phyloP scores from a whole-genome alignment of 53 echinoderm and acorn worm species.

The Antedon mediterranea region DNA sequence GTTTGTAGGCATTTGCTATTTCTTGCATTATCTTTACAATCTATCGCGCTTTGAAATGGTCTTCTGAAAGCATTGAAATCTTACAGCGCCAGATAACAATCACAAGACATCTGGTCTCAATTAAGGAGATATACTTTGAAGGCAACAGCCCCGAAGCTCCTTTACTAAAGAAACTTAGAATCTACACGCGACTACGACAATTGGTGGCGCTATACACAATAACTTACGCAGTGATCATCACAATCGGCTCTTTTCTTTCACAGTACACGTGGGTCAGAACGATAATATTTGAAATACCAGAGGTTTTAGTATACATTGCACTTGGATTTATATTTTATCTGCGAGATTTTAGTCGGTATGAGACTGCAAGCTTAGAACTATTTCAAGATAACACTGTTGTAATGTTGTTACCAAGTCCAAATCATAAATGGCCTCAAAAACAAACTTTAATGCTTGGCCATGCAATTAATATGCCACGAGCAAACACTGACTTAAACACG shows the following conservation, averaged over 20 bases:
- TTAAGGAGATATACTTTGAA: conserved; percentile 67
- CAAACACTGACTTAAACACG: background rate
- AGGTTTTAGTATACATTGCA: conserved; percentile 53
- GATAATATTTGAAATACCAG: conserved; percentile 69
- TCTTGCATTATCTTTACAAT: conserved; percentile 91
- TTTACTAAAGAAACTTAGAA: conserved; percentile 62
- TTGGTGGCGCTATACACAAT: conserved; percentile 75
- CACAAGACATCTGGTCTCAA: conserved; percentile 35
- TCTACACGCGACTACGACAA: conserved; percentile 64
- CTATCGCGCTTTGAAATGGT: conserved; percentile 91
- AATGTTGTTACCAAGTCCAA: conserved; percentile 65
- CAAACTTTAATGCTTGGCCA: conserved; percentile 62
- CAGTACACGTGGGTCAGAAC: conserved; percentile 72
- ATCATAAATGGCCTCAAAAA: conserved; percentile 39
- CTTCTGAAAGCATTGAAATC: conserved; percentile 67
- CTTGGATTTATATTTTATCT: conserved; percentile 70
- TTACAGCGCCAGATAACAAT: conserved; percentile 53
- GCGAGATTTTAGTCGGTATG: conserved; percentile 55
- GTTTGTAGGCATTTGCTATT: conserved; percentile 81
- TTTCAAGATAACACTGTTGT: conserved; percentile 68
- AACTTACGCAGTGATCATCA: conserved; percentile 80
- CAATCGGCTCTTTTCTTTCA: conserved; percentile 80
- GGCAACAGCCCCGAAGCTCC: conserved; percentile 49
- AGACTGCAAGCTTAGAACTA: conserved; percentile 64
- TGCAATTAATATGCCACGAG: background rate